Conservation (phyloP, 2,888 invertebrate genomes). For the Lasioglossum pauxillum region DNA sequence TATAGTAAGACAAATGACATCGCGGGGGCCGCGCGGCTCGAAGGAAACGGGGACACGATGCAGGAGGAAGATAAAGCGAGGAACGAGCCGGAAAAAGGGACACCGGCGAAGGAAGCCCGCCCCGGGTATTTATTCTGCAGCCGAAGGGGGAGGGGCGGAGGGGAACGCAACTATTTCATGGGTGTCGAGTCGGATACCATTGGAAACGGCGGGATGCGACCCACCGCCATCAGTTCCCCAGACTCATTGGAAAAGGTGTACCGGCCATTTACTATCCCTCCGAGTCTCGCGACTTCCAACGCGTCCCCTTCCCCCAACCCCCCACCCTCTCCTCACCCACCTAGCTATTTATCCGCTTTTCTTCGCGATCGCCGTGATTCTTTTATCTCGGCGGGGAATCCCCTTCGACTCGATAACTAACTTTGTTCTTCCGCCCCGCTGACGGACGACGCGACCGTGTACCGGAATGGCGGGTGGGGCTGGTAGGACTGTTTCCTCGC, state of each 20-base stretch:
- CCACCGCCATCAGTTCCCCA: not conserved
- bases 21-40: slow-evolving; percentile 23
- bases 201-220: slow-evolving; percentile 1
- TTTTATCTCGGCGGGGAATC: slow-evolving; percentile 66
- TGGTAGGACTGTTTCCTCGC: too few relatives aligned
- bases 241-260: slow-evolving; percentile 56
- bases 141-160: slow-evolving; percentile 47
- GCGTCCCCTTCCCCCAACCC: slow-evolving; percentile 13
- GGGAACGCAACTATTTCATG: slow-evolving; percentile 65
- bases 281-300: slow-evolving; percentile 65
- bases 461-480: not conserved
- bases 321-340: not conserved
- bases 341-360: slow-evolving; percentile 69
- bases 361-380: slow-evolving; percentile 65
- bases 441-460: not conserved
- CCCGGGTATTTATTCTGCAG: slow-evolving; percentile 69
- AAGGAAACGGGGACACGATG: slow-evolving; percentile 44
- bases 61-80: slow-evolving; percentile 51
- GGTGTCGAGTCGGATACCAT: slow-evolving; percentile 59
- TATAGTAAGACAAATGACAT: slow-evolving; percentile 67
- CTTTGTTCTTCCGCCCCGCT: slow-evolving; percentile 16
- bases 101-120: slow-evolving; percentile 39
- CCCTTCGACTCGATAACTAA: slow-evolving; percentile 38
- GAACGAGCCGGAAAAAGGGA: slow-evolving; percentile 40
- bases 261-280: slow-evolving; percentile 69